phyloP scores from a whole-genome alignment of 2,113 vertebrate genomes.

The Mus pahari region DNA sequence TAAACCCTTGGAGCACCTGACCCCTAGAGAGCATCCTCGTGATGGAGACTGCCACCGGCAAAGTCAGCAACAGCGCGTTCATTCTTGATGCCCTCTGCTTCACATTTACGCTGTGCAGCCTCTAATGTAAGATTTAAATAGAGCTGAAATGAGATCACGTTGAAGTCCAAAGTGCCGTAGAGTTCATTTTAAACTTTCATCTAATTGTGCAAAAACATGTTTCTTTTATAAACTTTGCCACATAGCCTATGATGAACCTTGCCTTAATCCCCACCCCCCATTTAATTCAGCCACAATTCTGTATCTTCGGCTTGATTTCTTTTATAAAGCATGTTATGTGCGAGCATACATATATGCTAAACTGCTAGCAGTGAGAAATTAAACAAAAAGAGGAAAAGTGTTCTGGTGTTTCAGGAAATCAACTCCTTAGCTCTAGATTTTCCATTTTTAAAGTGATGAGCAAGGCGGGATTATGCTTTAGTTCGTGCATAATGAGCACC shows the following conservation, averaged over 20 bases:
- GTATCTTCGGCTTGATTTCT: conserved; percentile 9
- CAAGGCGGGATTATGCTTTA: background rate
- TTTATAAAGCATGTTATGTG: background rate
- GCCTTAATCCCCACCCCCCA: conserved; percentile 27
- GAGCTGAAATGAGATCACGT: conserved; percentile 67
- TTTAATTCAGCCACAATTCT: conserved; percentile 27
- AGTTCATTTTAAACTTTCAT: conserved; percentile 71
- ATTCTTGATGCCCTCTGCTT: conserved; percentile 41
- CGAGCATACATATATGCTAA: background rate
- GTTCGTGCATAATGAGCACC: background rate
- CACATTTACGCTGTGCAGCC: conserved; percentile 37
- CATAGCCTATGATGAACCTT: conserved; percentile 28
- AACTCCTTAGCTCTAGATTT: background rate
- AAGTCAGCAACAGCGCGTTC: background rate
- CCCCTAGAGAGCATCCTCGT: background rate
- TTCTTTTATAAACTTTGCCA: conserved; percentile 50
- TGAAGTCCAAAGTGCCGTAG: conserved; percentile 54
- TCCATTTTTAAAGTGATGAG: background rate
- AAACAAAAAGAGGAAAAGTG: background rate
- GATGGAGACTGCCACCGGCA: background rate
- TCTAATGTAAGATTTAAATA: conserved; percentile 69
- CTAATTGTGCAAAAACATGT: conserved; percentile 42
- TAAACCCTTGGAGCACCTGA: conserved; percentile 53
- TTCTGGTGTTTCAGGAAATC: conserved; percentile 4
- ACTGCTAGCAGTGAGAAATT: background rate